Evolutionary conservation across 2,113 vertebrate genomes (phyloP).

Genomic region (Carassius auratus): DNA sequence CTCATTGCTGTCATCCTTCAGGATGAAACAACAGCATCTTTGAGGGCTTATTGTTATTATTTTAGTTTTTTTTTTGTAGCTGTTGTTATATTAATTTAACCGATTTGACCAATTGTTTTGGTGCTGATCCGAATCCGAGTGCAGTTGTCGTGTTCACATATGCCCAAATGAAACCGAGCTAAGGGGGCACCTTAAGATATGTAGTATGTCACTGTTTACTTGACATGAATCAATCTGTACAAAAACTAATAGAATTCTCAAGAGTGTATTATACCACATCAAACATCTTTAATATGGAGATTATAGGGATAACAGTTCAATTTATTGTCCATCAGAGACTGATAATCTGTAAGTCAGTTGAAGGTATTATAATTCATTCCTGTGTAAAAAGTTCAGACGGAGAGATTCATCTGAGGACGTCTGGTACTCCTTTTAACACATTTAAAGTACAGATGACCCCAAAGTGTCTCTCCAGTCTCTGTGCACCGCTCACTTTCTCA

Average conservation of each 20-base stretch:
- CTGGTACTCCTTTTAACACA: neutral
- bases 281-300: neutral
- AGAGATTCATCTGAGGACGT: neutral
- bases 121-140: too few species aligned
- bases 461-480: conserved; percentile 16
- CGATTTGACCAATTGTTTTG: too few species aligned
- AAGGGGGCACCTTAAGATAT: neutral
- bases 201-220: neutral
- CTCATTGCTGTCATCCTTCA: too few species aligned
- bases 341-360: too few species aligned
- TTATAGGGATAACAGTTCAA: neutral
- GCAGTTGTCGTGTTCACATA: too few species aligned
- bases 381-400: neutral
- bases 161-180: too few species aligned
- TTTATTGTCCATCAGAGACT: neutral
- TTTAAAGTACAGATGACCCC: conserved; percentile 17
- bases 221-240: neutral
- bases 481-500: conserved; percentile 36
- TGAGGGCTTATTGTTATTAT: too few species aligned
- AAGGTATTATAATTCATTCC: neutral
- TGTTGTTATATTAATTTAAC: too few species aligned
- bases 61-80: too few species aligned
- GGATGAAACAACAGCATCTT: too few species aligned
- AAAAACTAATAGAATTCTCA: neutral
- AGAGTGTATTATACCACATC: neutral